Evolutionary conservation across 2,113 vertebrate genomes (phyloP).

Genomic region (Aptenodytes forsteri): DNA sequence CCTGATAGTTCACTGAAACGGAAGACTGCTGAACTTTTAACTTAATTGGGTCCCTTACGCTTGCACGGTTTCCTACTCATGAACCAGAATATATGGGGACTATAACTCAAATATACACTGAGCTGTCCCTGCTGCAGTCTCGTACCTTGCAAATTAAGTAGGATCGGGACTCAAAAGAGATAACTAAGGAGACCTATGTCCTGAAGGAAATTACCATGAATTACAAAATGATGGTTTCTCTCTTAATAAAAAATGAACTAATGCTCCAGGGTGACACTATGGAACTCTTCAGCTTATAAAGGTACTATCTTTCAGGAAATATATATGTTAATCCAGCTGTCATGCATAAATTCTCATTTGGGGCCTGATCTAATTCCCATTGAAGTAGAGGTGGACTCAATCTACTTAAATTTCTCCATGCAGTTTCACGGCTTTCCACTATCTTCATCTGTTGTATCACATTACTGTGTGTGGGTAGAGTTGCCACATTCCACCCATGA

Average conservation of each 20-base stretch:
- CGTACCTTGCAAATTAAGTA: constrained; percentile 29
- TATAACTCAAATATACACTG: constrained; percentile 14
- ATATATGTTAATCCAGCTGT: constrained; percentile 62
- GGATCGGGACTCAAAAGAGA: constrained; percentile 41
- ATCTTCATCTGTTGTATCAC: constrained; percentile 63
- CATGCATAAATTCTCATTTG: constrained; percentile 46
- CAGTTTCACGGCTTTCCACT: constrained; percentile 60
- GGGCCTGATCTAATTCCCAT: constrained; percentile 43
- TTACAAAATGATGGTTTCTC: constrained; percentile 46
- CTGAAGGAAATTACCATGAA: constrained; percentile 51
- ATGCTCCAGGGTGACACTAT: constrained; percentile 11
- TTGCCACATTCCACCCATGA: constrained; percentile 66
- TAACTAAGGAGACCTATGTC: constrained; percentile 42
- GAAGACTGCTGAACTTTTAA: constrained; percentile 21
- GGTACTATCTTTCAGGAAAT: constrained; percentile 50
- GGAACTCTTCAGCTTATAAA: constrained; percentile 16
- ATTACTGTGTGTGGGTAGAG: constrained; percentile 65
- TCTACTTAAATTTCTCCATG: constrained; percentile 62
- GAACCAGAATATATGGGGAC: constrained; percentile 5
- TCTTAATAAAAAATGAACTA: constrained; percentile 47
- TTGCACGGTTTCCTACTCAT: background rate
- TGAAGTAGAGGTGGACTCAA: constrained; percentile 45
- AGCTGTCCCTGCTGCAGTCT: background rate
- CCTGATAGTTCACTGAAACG: background rate
- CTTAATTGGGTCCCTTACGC: background rate